Conservation (phyloP, 2,888 invertebrate genomes). For the Folsomia candida region DNA sequence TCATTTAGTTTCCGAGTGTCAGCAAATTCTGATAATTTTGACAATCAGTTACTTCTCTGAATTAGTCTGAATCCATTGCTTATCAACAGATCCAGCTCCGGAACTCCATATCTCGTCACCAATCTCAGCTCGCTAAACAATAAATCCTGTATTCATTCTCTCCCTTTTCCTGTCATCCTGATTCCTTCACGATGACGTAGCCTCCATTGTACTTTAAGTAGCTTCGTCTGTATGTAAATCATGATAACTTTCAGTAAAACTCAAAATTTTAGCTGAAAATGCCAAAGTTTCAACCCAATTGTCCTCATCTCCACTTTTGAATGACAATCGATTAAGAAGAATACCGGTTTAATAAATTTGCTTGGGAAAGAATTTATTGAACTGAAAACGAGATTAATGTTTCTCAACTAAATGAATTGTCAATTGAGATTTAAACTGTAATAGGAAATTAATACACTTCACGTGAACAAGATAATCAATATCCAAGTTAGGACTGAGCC, state of each 20-base stretch:
- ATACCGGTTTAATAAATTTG: neutral
- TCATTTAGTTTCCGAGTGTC: neutral
- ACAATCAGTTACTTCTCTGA: slow-evolving; percentile 11
- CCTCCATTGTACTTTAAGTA: neutral
- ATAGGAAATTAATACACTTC: slow-evolving; percentile 4
- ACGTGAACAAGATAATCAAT: slow-evolving; percentile 1
- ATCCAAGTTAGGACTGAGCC: neutral
- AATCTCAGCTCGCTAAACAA: slow-evolving; percentile 22
- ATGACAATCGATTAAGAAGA: neutral
- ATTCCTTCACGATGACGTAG: neutral
- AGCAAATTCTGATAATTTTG: slow-evolving; percentile 13
- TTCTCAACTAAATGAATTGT: neutral
- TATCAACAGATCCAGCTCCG: slow-evolving; percentile 45
- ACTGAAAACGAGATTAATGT: neutral
- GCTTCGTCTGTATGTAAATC: no score
- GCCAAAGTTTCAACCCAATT: neutral
- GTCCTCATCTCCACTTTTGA: neutral
- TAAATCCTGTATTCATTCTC: slow-evolving; percentile 10
- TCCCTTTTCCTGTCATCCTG: neutral
- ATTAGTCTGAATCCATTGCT: slow-evolving; percentile 22
- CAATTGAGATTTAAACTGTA: neutral
- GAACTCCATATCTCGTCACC: slow-evolving; percentile 41
- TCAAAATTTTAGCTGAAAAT: neutral
- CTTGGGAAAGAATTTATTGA: neutral
- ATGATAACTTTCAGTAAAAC: neutral